Base-by-base conservation (phyloP, 1,140 invertebrate genomes). In the Trichogramma pretiosum region DNA sequence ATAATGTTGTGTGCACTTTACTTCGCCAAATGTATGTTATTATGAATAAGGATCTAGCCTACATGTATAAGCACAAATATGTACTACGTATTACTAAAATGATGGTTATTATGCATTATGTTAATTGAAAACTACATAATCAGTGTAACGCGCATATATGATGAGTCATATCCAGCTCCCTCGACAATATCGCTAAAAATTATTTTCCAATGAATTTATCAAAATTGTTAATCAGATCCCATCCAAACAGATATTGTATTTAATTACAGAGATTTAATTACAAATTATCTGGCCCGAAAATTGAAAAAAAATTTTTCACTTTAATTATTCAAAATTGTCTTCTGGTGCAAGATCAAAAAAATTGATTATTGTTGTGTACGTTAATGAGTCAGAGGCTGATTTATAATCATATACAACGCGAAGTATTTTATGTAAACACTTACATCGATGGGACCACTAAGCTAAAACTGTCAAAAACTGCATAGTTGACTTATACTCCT, bases 371-470 rank as follows among this genome's bases (percentile, higher is more conserved):
- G 5, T 28, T 5, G 24, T 28, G 11, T 7, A 28, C 24, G 5
- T 5, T 28, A 17, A 2, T 42, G 41, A 33, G 21, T 33, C 18
- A 38, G 39, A 41, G 43, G 41, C 38, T 45, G 28, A 50, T 45
- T 40, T 14, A 16, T 40, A 41, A 46, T 41, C 32, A 41, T 35
- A 28, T 46, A 35, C 13, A 44, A 10, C 37, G 44, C 18, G 37
- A 21, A 30, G n/a, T 18, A 34, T 18, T 14, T 13, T 35, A 50
- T 45, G 32, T 33, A 32, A 35, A 51, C 35, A 46, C 38, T 40
- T 51, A 38, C 43, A 46, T 41, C 33, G 37, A 51, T 42, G 43
- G 49, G 43, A 51, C 49, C 43, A 50, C 41, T 50, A 40, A 39
- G 28, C 36, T 45, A 50, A 24, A 35, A 35, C 35, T 39, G 19